Evolutionary conservation across 2,797 vertebrate species (phyloP).

Genomic region (Ctenopoma kingsleyae): DNA sequence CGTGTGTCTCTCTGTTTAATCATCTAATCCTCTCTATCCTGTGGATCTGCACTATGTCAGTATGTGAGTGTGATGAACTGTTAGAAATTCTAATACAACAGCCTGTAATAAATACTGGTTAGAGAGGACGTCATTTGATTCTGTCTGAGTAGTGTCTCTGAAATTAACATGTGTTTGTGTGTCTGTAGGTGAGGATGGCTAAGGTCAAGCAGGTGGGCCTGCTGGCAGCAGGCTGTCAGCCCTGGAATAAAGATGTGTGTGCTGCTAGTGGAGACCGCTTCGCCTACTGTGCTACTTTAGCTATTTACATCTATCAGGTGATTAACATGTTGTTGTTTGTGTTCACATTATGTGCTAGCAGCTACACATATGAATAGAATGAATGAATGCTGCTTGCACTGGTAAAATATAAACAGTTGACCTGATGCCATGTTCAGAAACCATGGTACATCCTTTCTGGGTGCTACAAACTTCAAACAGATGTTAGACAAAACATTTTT

Average conservation of each 20-base stretch:
- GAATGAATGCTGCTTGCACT: too few species aligned
- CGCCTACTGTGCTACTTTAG: constrained; percentile 96
- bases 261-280: constrained; percentile 94
- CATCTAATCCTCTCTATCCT: constrained; percentile 41
- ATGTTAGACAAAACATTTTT: too few species aligned
- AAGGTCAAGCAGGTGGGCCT: constrained; percentile 96
- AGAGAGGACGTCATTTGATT: not conserved
- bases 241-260: constrained; percentile 98
- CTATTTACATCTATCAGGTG: constrained; percentile 97
- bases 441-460: too few species aligned
- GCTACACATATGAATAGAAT: not conserved
- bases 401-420: too few species aligned
- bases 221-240: constrained; percentile 95
- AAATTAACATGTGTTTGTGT: constrained; percentile 10
- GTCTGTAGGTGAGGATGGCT: constrained; percentile 90
- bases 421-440: too few species aligned
- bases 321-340: constrained; percentile 25
- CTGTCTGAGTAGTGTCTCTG: too few species aligned
- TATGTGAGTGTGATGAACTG: not conserved
- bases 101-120: not conserved
- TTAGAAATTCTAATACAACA: not conserved
- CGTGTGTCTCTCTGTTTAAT: constrained; percentile 36
- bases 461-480: too few species aligned
- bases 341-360: not conserved
- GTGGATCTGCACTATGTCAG: not conserved